Evolutionary conservation across 1,140 invertebrate genomes (phyloP).

Genomic region (Caenorhabditis inopinata): DNA sequence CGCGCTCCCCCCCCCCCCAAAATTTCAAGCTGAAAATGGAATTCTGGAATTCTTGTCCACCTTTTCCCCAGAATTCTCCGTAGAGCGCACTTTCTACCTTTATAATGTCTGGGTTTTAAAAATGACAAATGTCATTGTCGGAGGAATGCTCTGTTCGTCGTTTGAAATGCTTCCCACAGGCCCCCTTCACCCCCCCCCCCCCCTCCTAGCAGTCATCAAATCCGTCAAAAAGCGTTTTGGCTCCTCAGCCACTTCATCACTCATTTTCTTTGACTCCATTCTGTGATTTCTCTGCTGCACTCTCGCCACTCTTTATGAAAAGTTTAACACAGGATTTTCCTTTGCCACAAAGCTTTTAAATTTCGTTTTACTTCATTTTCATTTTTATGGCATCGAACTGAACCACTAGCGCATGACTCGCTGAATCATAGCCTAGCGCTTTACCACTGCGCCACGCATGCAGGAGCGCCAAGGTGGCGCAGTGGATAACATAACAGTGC

Average conservation of each 20-base stretch:
- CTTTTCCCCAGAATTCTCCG: no score
- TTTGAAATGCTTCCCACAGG: not conserved
- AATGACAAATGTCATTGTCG: conserved; percentile 13
- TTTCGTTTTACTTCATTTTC: not conserved
- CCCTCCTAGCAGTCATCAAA: not conserved
- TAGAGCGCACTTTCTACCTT: no score
- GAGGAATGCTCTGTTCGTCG: not conserved
- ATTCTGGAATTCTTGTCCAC: no score
- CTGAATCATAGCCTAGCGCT: no score
- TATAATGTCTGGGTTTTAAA: no score
- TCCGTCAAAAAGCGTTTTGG: conserved; percentile 16
- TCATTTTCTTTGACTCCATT: not conserved
- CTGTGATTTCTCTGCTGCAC: not conserved
- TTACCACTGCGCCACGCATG: no score
- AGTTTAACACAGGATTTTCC: not conserved
- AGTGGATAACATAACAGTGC: no score
- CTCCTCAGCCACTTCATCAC: not conserved
- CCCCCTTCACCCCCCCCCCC: not conserved
- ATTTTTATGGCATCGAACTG: not conserved
- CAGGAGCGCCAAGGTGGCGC: no score
- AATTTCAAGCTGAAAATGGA: no score
- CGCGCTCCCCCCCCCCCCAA: no score
- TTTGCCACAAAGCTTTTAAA: no score
- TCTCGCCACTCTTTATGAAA: not conserved
- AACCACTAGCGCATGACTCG: not conserved